Percentiles rank a stretch among this genome's conserved stretches.
Evolutionary conservation across 2,113 vertebrate genomes (phyloP).

Genomic region (Xiphophorus maculatus): DNA sequence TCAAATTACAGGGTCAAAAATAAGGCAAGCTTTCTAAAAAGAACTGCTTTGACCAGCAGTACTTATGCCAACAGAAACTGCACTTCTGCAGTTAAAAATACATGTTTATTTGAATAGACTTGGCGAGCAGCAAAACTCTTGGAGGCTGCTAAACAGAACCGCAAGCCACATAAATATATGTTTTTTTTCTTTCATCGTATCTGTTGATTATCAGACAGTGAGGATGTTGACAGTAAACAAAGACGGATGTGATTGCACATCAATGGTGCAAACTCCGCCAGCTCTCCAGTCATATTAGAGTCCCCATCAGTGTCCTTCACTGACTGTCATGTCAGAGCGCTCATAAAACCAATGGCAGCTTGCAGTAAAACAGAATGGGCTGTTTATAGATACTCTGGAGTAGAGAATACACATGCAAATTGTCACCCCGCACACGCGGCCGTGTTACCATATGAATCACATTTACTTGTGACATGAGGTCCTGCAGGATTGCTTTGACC

Average conservation of each 20-base stretch:
- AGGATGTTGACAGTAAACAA: not conserved
- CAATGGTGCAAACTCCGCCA: constrained; percentile 6
- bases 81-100: not conserved
- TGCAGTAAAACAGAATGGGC: constrained; percentile 43
- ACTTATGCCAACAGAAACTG: not conserved
- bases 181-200: not conserved
- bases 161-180: not conserved
- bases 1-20: constrained; percentile 12
- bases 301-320: constrained; percentile 24
- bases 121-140: not conserved
- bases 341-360: constrained; percentile 37
- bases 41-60: not conserved
- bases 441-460: constrained; percentile 33
- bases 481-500: constrained; percentile 9
- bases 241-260: constrained; percentile 15
- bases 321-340: constrained; percentile 24
- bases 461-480: not conserved
- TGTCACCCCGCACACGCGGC: constrained; percentile 12
- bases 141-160: not conserved
- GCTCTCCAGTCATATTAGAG: constrained; percentile 18
- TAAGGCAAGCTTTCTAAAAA: not conserved
- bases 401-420: constrained; percentile 26
- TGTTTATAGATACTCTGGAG: constrained; percentile 37
- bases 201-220: constrained; percentile 1
- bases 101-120: not conserved